These are phyloP conservation scores for Megalonaias nervosa DNA, from an alignment of 1,140 invertebrate species.

Conservation along the genomic window DNA sequence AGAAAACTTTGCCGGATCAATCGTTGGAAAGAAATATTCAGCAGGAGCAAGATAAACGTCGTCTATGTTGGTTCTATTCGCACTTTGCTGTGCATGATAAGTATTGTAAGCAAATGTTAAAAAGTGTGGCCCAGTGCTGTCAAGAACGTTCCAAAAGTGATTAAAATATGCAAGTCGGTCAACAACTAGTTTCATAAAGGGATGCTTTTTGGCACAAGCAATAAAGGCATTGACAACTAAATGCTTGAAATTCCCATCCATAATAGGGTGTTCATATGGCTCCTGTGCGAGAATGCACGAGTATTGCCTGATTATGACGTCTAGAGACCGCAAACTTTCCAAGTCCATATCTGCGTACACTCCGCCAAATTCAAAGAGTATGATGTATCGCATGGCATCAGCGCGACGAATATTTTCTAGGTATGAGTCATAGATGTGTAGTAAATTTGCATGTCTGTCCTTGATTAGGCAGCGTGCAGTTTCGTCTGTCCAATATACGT, in stretches of 20 bases:
- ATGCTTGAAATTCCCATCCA: conserved; percentile 53
- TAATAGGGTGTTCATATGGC: conserved; percentile 58
- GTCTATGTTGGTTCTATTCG: conserved; percentile 4
- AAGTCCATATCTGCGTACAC: conserved; percentile 64
- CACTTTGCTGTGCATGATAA: conserved; percentile 28
- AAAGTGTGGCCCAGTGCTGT: conserved; percentile 63
- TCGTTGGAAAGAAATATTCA: conserved; percentile 58
- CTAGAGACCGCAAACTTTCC: conserved; percentile 54
- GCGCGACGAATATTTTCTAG: conserved; percentile 54
- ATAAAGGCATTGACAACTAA: conserved; percentile 62
- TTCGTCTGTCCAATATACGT: conserved; percentile 64
- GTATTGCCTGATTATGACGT: conserved; percentile 47
- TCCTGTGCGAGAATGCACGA: conserved; percentile 60
- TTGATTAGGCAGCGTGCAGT: conserved; percentile 48
- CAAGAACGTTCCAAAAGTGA: conserved; percentile 58
- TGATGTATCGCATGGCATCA: conserved; percentile 58
- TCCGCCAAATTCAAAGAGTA: conserved; percentile 60
- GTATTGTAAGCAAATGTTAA: conserved; percentile 45
- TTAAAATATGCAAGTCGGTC: conserved; percentile 48
- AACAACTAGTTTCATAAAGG: conserved; percentile 54
- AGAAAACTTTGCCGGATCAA: conserved; percentile 48
- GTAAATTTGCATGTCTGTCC: conserved; percentile 47
- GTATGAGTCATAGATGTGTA: conserved; percentile 54
- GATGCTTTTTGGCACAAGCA: conserved; percentile 53
- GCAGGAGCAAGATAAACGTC: conserved; percentile 50